Evolutionary conservation across 2,113 vertebrate species (phyloP).

Genomic region (Cryptotis parvus): DNA sequence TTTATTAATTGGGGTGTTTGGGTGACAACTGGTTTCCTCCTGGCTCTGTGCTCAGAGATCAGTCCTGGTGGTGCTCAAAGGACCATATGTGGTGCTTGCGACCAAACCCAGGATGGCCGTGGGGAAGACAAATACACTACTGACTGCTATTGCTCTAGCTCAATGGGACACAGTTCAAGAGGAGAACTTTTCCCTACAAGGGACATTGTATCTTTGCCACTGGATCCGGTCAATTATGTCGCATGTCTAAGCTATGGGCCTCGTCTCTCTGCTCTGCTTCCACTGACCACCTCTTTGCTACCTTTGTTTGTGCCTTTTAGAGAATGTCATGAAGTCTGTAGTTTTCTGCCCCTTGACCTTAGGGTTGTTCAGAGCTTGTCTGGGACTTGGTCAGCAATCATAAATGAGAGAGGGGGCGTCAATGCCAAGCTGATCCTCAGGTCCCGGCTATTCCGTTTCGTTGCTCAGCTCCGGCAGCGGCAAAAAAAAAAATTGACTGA

Average conservation of each 20-base stretch:
- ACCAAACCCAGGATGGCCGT: no score
- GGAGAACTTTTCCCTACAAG: background rate
- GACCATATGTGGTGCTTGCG: no score
- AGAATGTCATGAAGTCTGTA: background rate
- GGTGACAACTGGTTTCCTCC: no score
- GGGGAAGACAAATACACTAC: no score
- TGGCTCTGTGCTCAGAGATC: no score
- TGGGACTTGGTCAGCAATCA: background rate
- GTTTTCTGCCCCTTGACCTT: background rate
- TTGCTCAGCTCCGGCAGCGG: background rate
- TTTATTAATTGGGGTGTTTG: no score
- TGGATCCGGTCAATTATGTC: background rate
- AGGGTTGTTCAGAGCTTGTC: background rate
- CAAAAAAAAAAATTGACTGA: no score
- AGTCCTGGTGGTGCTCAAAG: no score
- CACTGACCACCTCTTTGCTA: background rate
- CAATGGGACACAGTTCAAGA: no score
- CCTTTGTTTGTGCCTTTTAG: background rate
- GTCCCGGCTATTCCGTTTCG: background rate
- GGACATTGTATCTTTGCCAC: rapidly evolving
- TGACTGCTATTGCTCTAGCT: no score
- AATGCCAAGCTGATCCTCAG: background rate
- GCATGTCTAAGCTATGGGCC: background rate
- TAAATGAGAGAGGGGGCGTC: background rate
- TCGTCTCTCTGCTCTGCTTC: background rate